Evolutionary conservation across 2,113 vertebrate genomes (phyloP), one percentile per base, ranked within the genome.

Genomic region (Neotoma lepida): DNA sequence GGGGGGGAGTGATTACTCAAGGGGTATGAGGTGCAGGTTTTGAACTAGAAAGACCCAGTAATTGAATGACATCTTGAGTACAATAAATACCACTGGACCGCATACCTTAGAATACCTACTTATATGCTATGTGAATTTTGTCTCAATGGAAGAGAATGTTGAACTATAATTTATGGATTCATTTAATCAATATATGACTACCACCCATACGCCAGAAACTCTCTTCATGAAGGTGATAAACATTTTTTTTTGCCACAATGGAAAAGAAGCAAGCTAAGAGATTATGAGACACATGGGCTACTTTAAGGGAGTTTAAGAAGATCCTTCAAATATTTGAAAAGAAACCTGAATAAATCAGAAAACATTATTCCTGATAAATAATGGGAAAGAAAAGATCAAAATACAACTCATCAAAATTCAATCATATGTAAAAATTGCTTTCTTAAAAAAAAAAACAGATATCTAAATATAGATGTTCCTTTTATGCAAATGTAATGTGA

Each of bases 341-440:
- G 44, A 90, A 22, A 35, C 0, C 14, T 18, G 71, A 77, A 46
- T 12, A 35, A 89, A 54, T 0, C 18, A 22, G 70, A 93, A 58
- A 85, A 56, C 14, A 56, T 9, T 49, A 89, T 18, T 81, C 61
- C 64, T 76, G 39, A 44, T 61, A 88, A 56, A n/a, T 35, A 66
- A 88, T 0, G 1, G 17, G 51, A 89, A 3, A 96, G 61, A 93
- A 3, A 58, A 28, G 9, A 15, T 35, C 85, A 93, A 89, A 93
- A 82, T 89, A 95, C 0, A 90, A 91, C 15, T 44, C 6, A 58
- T 35, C 56, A 81, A 85, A 92, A 94, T 94, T 54, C 49, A 82
- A 64, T 64, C 66, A 49, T 35, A 46, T 6, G 28, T 9, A 87
- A 80, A 96, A 96, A 82, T 0, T 54, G 7, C 17, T 89, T 89